Conservation (phyloP, 2,113 vertebrate genomes). For the Acanthochromis polyacanthus region DNA sequence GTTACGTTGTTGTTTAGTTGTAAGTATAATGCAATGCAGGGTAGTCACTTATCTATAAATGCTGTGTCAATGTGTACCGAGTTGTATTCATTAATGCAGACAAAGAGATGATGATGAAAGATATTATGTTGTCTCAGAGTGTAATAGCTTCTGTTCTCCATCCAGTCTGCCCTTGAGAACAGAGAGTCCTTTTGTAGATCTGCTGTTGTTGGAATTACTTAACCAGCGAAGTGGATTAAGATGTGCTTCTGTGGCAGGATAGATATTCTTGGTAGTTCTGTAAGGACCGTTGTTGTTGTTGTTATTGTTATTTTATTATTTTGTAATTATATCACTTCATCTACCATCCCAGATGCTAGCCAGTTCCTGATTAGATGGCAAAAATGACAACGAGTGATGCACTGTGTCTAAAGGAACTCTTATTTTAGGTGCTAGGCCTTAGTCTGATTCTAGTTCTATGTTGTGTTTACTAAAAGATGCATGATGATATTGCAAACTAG, state of each 20-base stretch:
- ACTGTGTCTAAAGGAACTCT: not conserved
- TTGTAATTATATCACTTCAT: not conserved
- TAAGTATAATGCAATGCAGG: not conserved
- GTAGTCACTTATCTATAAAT: not conserved
- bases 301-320: not conserved
- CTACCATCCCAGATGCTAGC: slow-evolving; percentile 1
- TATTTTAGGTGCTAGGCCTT: not conserved
- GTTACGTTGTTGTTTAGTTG: not conserved
- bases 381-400: slow-evolving; percentile 1
- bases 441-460: slow-evolving; percentile 2
- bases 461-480: not conserved
- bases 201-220: slow-evolving; percentile 62
- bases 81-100: not conserved
- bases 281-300: slow-evolving; percentile 16
- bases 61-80: not conserved
- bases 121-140: slow-evolving; percentile 23
- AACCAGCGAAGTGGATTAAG: slow-evolving; percentile 49
- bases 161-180: slow-evolving; percentile 53
- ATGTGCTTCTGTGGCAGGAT: slow-evolving; percentile 24
- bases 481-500: slow-evolving; percentile 8
- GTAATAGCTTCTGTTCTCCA: slow-evolving; percentile 50
- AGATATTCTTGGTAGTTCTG: slow-evolving; percentile 17
- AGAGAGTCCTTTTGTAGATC: slow-evolving; percentile 65
- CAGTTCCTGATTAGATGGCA: not conserved
- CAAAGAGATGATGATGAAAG: not conserved